These are phyloP conservation scores for Invenusta paracnida DNA, from an alignment of 2,888 invertebrate species.

Conservation along the genomic window DNA sequence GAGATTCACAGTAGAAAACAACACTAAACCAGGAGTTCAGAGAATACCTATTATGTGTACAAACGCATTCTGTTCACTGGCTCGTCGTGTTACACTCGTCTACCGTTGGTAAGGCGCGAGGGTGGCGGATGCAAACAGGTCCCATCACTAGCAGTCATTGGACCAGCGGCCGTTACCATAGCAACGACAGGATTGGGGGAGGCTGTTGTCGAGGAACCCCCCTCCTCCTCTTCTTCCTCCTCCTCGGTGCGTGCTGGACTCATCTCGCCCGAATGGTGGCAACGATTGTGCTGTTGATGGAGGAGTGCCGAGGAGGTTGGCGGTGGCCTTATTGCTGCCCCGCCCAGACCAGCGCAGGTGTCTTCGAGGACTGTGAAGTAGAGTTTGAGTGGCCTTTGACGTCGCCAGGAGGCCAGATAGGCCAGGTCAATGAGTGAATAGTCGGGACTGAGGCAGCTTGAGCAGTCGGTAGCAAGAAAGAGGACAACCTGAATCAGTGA, in stretches of 20 bases:
- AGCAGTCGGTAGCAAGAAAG: background rate
- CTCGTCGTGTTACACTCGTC: no score
- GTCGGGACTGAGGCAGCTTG: background rate
- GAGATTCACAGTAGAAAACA: no score
- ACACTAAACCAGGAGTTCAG: no score
- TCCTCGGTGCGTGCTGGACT: background rate
- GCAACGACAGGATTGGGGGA: no score
- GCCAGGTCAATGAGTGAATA: slow-evolving; percentile 22
- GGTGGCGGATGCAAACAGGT: no score
- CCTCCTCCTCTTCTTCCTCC: no score
- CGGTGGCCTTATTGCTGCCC: background rate
- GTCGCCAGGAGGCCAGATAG: slow-evolving; percentile 28
- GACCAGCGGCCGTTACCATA: no score
- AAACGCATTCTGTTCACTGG: no score
- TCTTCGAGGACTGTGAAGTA: background rate
- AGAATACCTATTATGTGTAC: no score
- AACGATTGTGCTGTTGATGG: background rate
- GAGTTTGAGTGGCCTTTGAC: background rate
- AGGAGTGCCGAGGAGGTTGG: background rate
- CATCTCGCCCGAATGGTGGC: background rate
- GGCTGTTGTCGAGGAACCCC: no score
- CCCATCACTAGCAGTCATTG: no score
- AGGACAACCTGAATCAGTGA: background rate
- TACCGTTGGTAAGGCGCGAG: no score
- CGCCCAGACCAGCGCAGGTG: background rate